Percentiles rank a stretch among this genome's conserved stretches.
Conservation (phyloP, 2,113 vertebrate genomes). For the Microcebus jonahi region DNA sequence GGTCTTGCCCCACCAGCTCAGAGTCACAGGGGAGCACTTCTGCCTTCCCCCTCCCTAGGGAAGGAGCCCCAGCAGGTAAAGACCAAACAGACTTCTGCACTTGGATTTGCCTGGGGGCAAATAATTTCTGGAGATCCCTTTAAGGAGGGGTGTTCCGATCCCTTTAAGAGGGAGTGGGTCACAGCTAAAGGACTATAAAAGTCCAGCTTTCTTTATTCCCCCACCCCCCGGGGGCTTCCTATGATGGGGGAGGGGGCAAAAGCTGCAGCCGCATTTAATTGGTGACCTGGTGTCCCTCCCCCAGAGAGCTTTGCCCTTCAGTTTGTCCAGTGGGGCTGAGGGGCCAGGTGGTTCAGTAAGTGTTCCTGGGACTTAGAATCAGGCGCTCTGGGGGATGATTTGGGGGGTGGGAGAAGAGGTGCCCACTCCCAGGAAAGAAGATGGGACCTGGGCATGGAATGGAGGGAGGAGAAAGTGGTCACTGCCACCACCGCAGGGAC, state of each 20-base stretch:
- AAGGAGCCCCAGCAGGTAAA: slow-evolving; percentile 51
- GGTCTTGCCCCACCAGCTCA: not conserved
- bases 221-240: slow-evolving; percentile 2
- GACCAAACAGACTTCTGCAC: slow-evolving; percentile 17
- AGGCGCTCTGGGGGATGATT: not conserved
- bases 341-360: slow-evolving; percentile 42
- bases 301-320: not conserved
- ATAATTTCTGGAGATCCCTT: slow-evolving; percentile 77
- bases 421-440: not conserved
- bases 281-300: slow-evolving; percentile 27
- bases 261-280: slow-evolving; percentile 13
- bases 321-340: slow-evolving; percentile 15
- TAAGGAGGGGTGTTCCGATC: slow-evolving; percentile 69
- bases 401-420: not conserved
- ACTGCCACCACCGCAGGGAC: not conserved
- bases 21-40: not conserved
- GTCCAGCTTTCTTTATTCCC: slow-evolving; percentile 69
- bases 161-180: slow-evolving; percentile 77
- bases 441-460: not conserved
- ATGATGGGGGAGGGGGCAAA: slow-evolving; percentile 42
- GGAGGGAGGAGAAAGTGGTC: slow-evolving; percentile 14
- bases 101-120: slow-evolving; percentile 72
- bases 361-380: slow-evolving; percentile 4
- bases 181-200: slow-evolving; percentile 71
- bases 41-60: not conserved